Percentiles rank a stretch among this genome's conserved stretches.
Evolutionary conservation across 2,888 invertebrate species (phyloP).

Genomic region (Dicycla oo): DNA sequence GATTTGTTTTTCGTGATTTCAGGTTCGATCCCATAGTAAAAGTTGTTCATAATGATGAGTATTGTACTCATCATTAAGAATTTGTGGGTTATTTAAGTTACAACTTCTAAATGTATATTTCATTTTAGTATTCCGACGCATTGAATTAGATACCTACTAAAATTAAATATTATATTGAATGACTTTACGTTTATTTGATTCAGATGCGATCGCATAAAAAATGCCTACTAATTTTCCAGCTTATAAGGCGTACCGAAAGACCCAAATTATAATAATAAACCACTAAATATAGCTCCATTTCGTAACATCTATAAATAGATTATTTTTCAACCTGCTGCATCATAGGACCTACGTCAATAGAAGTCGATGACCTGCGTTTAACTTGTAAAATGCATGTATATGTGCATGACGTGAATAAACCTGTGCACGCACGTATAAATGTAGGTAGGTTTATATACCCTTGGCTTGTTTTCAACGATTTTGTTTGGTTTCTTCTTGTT

Average conservation of each 20-base stretch:
- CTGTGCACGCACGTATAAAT: slow-evolving; percentile 1
- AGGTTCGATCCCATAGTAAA: no score
- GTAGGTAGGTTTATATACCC: slow-evolving; percentile 3
- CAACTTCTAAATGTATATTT: no score
- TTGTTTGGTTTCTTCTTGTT: slow-evolving; percentile 8
- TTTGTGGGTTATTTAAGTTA: no score
- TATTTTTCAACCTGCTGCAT: slow-evolving; percentile 6
- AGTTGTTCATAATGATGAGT: no score
- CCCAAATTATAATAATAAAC: not conserved
- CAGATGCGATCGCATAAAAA: not conserved
- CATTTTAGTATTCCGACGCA: no score
- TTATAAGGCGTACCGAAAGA: not conserved
- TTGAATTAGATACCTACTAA: no score
- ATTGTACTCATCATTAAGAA: no score
- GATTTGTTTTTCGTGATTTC: no score
- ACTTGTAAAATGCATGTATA: slow-evolving; percentile 10
- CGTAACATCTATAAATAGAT: not conserved
- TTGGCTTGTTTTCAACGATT: slow-evolving; percentile 1
- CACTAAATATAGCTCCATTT: not conserved
- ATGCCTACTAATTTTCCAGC: not conserved
- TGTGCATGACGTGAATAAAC: not conserved
- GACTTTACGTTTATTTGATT: not conserved
- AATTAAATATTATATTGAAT: no score
- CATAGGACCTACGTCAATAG: slow-evolving; percentile 42
- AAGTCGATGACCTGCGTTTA: slow-evolving; percentile 54